Conservation (phyloP, 2,113 vertebrate genomes). For the Cervus canadensis region DNA sequence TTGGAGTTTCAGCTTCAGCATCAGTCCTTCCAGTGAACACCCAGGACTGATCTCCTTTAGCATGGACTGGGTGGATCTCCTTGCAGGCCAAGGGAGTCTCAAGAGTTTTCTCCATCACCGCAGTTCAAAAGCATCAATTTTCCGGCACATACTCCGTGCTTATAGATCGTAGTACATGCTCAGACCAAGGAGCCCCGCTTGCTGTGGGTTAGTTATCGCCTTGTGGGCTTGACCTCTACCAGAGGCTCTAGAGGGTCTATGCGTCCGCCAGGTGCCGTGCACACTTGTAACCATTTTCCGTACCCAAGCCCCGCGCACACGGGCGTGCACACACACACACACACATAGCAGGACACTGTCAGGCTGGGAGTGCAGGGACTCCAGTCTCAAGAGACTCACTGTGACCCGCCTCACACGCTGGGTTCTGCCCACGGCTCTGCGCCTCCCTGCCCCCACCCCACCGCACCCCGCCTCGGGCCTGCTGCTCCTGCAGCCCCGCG, state of each 20-base stretch:
- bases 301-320: no score
- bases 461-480: neutral
- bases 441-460: neutral
- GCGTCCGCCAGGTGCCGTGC: no score
- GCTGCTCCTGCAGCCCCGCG: neutral
- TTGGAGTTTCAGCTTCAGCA: no score
- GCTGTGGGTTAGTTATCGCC: neutral
- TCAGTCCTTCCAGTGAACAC: no score
- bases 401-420: neutral
- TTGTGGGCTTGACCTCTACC: rapidly evolving
- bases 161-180: neutral
- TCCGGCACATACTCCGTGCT: neutral
- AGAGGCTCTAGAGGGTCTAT: neutral
- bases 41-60: no score
- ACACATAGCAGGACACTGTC: rapidly evolving
- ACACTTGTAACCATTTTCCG: neutral
- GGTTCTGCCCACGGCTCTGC: neutral
- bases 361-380: neutral
- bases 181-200: neutral
- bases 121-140: no score
- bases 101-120: no score
- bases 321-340: rapidly evolving
- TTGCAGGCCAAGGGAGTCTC: no score
- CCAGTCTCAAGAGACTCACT: neutral
- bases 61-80: no score